Base-by-base conservation (phyloP, 2,797 vertebrate species). In the Sebastes nivosus region DNA sequence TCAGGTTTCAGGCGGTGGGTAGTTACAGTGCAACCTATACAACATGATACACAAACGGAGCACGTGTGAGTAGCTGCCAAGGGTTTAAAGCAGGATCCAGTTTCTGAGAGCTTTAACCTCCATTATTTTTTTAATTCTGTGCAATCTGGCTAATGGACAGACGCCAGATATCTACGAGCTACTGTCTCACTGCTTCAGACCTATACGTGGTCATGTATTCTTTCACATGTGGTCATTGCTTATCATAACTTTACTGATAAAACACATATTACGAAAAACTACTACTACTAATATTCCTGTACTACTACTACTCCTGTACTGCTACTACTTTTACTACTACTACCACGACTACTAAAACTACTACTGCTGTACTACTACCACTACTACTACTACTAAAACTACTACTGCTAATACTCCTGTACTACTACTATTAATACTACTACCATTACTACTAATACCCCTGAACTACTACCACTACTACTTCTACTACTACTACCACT, bases 11-110 rank as follows among this genome's bases (percentile, higher is more conserved):
- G 36, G 18, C 27, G 0, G 27, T 2, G 59, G 57, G 87, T 93
- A 92, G 89, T 91, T 93, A 91, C 82, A 87, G 90, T 80, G 78
- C 77, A 88, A 79, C 75, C 77, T 89, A 88, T 83, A 85, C 88
- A 83, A 72, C 83, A 34, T 84, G 85, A 89, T 84, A 93, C 85
- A 83, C 52, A 88, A 92, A 86, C 91, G 67, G 89, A 81, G 80
- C 36, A 81, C 59, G 63, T 61, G 38, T 58, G 72, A 68, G 64
- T 27, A 77, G 81, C 83, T 83, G 83, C 74, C 86, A 87, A 72
- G 42, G 65, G 55, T 86, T 89, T 82, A 86, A 46, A 54, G 34
- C 18, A 50, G 79, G 85, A 78, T 94, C 74, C 34, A 8, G 75
- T 92, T 88, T 87, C 88, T 54, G 59, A 61, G 24, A 54, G 61